Conservation (phyloP, 2,888 invertebrate species). For the Cosmopolites sordidus region DNA sequence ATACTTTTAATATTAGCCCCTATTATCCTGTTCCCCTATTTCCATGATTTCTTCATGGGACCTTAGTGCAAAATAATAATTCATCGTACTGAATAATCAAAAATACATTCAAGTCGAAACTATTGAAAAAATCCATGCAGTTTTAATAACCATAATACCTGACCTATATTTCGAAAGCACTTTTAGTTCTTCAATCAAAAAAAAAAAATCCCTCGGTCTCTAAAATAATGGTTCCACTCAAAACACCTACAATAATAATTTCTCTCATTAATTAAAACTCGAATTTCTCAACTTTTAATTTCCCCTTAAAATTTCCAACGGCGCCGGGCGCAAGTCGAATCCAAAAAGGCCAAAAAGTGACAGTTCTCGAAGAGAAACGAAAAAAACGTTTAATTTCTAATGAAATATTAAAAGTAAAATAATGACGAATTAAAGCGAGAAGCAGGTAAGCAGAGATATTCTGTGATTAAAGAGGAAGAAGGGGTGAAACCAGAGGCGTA, state of each 20-base stretch:
- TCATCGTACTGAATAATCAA: no score
- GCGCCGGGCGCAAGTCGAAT: neutral
- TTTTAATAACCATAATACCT: no score
- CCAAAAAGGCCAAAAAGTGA: slow-evolving; percentile 18
- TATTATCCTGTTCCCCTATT: no score
- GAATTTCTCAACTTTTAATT: slow-evolving; percentile 23
- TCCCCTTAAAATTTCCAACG: slow-evolving; percentile 8
- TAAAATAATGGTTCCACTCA: slow-evolving; percentile 12
- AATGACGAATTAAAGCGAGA: slow-evolving; percentile 50
- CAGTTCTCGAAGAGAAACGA: slow-evolving; percentile 31
- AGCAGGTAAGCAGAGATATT: slow-evolving; percentile 44
- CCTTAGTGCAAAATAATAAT: no score
- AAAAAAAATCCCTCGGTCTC: neutral
- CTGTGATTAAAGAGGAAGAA: slow-evolving; percentile 42
- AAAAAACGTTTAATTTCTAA: slow-evolving; percentile 38
- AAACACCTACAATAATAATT: slow-evolving; percentile 10
- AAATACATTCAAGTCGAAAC: no score
- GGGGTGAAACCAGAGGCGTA: slow-evolving; percentile 30
- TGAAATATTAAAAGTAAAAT: slow-evolving; percentile 52
- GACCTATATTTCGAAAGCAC: no score
- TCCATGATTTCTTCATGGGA: no score
- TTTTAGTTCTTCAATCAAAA: no score
- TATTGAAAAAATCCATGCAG: no score
- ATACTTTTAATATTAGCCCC: no score
- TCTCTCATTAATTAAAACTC: slow-evolving; percentile 26